Percentiles rank a stretch among this genome's conserved stretches.
Evolutionary conservation across 2,888 invertebrate species (phyloP).

Genomic region (Orthonevra nobilis): DNA sequence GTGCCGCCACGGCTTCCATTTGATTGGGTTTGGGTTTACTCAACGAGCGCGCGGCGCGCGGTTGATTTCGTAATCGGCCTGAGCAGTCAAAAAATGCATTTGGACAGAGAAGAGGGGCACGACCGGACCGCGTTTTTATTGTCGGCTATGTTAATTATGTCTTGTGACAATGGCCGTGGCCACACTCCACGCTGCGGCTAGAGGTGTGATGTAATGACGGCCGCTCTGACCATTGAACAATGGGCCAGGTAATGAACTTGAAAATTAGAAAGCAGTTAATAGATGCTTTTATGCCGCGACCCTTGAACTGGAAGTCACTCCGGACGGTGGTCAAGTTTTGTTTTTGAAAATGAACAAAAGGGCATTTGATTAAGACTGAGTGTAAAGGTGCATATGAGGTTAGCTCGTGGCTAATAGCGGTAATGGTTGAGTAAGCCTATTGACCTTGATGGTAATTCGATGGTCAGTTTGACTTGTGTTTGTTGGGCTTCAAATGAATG

Average conservation of each 20-base stretch:
- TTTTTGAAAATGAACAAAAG: no score
- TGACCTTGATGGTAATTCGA: no score
- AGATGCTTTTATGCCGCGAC: constrained; percentile 31
- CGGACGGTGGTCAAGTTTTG: no score
- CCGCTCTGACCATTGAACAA: constrained; percentile 12
- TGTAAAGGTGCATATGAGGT: no score
- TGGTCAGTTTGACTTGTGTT: no score
- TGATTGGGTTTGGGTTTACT: no score
- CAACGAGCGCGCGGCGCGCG: constrained; percentile 16
- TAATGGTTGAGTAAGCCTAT: no score
- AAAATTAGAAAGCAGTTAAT: constrained; percentile 36
- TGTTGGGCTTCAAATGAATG: no score
- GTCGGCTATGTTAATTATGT: constrained; percentile 11
- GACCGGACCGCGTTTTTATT: not conserved
- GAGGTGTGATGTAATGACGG: constrained; percentile 33
- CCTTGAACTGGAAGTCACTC: constrained; percentile 1
- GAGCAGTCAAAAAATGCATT: constrained; percentile 7
- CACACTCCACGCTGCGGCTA: constrained; percentile 3
- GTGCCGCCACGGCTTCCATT: not conserved
- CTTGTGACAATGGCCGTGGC: constrained; percentile 11
- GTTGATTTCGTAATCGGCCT: constrained; percentile 14
- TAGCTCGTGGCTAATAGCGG: no score
- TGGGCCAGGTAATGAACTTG: constrained; percentile 50
- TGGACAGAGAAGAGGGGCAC: not conserved
- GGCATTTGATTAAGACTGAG: no score